These are phyloP conservation scores for Actinernus sp. DNA, from an alignment of 92 coral and sea anemone genomes.

Conservation along the genomic window DNA sequence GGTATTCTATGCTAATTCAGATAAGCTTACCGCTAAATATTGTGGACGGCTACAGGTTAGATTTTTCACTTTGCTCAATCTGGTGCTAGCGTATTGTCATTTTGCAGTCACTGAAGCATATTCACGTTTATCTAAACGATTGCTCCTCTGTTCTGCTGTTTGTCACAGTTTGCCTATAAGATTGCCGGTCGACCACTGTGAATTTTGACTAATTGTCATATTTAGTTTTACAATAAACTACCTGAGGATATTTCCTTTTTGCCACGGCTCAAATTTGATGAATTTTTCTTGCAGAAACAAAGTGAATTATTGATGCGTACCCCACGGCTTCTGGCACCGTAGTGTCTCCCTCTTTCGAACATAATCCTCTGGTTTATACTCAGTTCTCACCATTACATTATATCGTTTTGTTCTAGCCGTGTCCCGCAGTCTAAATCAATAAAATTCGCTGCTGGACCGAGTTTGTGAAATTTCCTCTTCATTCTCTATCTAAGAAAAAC, in stretches of 20 bases:
- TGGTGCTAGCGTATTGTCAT: background rate
- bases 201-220: constrained; percentile 25
- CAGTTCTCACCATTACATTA: constrained; percentile 43
- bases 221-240: constrained; percentile 57
- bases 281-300: constrained; percentile 73
- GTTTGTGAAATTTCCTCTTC: constrained; percentile 63
- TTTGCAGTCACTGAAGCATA: background rate
- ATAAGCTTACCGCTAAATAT: constrained; percentile 37
- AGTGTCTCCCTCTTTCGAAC: constrained; percentile 39
- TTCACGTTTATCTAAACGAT: too few relatives aligned
- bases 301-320: constrained; percentile 78
- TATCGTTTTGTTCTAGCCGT: constrained; percentile 42
- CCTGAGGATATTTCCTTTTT: constrained; percentile 39
- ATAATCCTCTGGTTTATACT: constrained; percentile 43
- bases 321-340: constrained; percentile 85
- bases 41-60: constrained; percentile 18
- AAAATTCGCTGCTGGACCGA: constrained; percentile 69
- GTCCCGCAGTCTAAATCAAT: constrained; percentile 62
- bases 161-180: background rate
- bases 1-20: constrained; percentile 61
- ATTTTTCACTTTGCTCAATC: constrained; percentile 1
- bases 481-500: constrained; percentile 48
- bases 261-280: constrained; percentile 53
- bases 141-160: too few relatives aligned
- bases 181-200: background rate